A percentile compares a stretch with the other conserved stretches of the same genome.
Conservation (phyloP, 2,888 invertebrate species). For the Cheilosia urbana region DNA sequence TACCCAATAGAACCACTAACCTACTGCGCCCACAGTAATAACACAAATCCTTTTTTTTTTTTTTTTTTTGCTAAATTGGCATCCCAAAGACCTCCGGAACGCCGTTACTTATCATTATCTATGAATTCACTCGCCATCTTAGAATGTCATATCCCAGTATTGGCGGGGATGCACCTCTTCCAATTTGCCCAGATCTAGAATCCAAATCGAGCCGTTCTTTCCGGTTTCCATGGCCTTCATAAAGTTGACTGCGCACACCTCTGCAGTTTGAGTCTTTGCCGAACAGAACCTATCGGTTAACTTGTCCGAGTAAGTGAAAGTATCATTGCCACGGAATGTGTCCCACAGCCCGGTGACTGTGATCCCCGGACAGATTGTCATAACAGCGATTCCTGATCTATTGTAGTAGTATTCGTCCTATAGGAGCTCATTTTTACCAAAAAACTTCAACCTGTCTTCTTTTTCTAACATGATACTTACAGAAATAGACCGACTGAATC, state of each 20-base stretch:
- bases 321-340: constrained; percentile 63
- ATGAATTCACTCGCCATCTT: neutral
- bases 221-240: constrained; percentile 76
- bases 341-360: constrained; percentile 76
- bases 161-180: constrained; percentile 76
- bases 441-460: neutral
- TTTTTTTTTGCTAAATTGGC: too few relatives aligned
- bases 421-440: neutral
- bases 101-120: neutral
- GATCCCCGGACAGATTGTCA: constrained; percentile 81
- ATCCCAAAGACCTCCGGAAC: too few relatives aligned
- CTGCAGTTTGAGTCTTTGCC: constrained; percentile 76
- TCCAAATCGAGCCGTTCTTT: constrained; percentile 78
- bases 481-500: constrained; percentile 78
- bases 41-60: too few relatives aligned
- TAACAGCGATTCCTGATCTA: constrained; percentile 80
- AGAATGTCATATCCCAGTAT: constrained; percentile 77
- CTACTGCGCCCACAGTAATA: too few relatives aligned
- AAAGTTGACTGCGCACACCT: constrained; percentile 77
- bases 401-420: constrained; percentile 79
- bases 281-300: constrained; percentile 69
- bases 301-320: constrained; percentile 71
- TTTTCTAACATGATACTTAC: constrained; percentile 55
- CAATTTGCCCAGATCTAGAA: constrained; percentile 77
- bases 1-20: too few relatives aligned